Base-by-base conservation (phyloP, 2,888 invertebrate species). In the Sclerodermus sp. region DNA sequence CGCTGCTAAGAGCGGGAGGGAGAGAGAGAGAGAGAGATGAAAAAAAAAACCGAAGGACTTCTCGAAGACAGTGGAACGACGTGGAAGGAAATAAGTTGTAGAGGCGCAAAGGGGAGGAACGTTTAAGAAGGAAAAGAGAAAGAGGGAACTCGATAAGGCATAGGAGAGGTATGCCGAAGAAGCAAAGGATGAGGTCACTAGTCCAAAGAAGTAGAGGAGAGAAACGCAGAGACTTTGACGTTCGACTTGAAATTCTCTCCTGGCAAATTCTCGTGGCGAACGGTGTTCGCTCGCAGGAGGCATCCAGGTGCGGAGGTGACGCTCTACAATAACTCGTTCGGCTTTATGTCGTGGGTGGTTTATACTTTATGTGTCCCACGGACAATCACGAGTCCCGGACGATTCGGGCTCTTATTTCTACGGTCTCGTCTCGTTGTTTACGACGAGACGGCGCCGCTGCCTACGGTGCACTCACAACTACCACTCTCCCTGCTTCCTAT, bases 291-390 rank as follows among this genome's bases (percentile, higher is more conserved):
- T n/a, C 46, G 49, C 53, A 37, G 46, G 51, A 49, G 54, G 59
- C 51, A 54, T 64, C 66, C 70, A 70, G 71, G 70, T 71, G 71
- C 66, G 60, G 59, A 66, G 66, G 68, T 67, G 70, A 71, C 67
- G 65, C 64, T 63, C 64, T 62, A 65, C 68, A 66, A 72, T 73
- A 75, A 71, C 68, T 73, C 68, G 61, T 65, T 64, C 62, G 62
- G 70, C 66, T 71, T 73, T 70, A 70, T 74, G 73, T 66, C 65
- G 73, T 71, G 70, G 74, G 73, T 72, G 73, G 73, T 68, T 67
- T 70, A 59, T 63, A 67, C 60, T 68, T 67, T 70, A 73, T 66
- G 66, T 53, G 63, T 61, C 58, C 64, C 64, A 62, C 60, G 62
- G 64, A 71, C 68, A 66, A 72, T 71, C 70, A 61, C 61, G 61